phyloP scores from a whole-genome alignment of 2,888 invertebrate genomes.

The Volucella inanis region DNA sequence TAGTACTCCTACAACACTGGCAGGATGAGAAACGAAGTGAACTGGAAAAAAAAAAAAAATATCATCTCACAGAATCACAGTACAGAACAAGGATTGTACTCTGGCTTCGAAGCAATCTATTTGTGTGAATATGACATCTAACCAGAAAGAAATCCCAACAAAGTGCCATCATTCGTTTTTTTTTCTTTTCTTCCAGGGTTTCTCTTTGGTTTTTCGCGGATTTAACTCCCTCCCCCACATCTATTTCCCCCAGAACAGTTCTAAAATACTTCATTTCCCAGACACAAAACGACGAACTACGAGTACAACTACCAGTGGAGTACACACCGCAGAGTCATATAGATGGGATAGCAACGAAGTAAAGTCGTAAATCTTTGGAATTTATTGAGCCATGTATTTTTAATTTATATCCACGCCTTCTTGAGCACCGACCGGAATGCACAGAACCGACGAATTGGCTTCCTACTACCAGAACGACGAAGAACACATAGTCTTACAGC shows the following conservation, averaged over 20 bases:
- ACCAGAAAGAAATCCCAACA: constrained; percentile 60
- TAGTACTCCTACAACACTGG: neutral
- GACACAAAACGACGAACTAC: constrained; percentile 5
- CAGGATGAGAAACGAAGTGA: constrained; percentile 2
- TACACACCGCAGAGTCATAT: constrained; percentile 11
- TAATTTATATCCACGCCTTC: constrained; percentile 76
- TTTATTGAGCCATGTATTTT: constrained; percentile 77
- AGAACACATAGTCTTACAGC: constrained; percentile 4
- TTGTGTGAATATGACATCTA: constrained; percentile 71
- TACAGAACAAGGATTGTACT: constrained; percentile 47
- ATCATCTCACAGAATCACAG: constrained; percentile 53
- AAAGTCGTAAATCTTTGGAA: constrained; percentile 76
- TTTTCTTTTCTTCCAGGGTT: neutral
- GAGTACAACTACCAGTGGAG: neutral
- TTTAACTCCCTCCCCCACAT: too few species aligned
- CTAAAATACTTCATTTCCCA: constrained; percentile 52
- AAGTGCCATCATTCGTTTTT: constrained; percentile 24
- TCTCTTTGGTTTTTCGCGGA: too few species aligned
- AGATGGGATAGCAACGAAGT: constrained; percentile 64
- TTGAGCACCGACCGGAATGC: constrained; percentile 51
- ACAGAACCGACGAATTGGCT: constrained; percentile 52
- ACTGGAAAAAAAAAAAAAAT: neutral
- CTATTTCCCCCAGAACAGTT: neutral
- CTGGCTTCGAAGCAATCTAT: constrained; percentile 66
- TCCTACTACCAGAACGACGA: constrained; percentile 2